A percentile compares a stretch with the other conserved stretches of the same genome.
phyloP scores from a whole-genome alignment of 2,797 vertebrate species.

The Rhadinocentrus ornatus region DNA sequence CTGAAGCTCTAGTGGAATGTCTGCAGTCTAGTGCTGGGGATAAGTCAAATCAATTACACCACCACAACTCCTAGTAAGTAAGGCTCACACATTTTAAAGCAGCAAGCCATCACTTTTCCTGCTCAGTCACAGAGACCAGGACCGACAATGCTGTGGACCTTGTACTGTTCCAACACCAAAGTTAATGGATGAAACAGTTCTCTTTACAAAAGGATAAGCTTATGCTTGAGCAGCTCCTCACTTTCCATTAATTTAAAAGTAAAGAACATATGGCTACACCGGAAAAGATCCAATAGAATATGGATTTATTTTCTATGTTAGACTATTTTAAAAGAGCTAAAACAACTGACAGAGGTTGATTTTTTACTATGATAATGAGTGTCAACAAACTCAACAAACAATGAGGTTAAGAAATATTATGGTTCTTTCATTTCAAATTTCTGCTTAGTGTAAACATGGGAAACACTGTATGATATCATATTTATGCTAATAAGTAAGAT shows the following conservation, averaged over 20 bases:
- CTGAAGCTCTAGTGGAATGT: neutral
- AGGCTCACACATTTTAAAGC: neutral
- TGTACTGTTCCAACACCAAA: neutral
- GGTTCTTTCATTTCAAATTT: neutral
- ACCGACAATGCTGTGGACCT: neutral
- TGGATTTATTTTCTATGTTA: neutral
- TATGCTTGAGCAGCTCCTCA: neutral
- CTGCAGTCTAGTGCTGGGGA: neutral
- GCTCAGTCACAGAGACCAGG: neutral
- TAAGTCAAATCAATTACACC: constrained; percentile 1
- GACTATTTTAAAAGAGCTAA: neutral
- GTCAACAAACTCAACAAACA: neutral
- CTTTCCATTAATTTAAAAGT: neutral
- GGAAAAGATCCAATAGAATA: neutral
- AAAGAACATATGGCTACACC: neutral
- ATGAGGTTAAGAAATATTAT: neutral
- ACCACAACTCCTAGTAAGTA: neutral
- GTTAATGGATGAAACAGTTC: neutral
- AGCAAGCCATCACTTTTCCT: neutral
- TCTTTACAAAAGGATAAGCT: neutral
- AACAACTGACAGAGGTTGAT: neutral
- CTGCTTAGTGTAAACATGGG: neutral
- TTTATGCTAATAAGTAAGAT: neutral
- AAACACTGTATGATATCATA: neutral
- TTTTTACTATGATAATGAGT: neutral